Evolutionary conservation across 2,113 vertebrate genomes (phyloP), one percentile per base, ranked within the genome.

Genomic region (Stigmatopora argus): DNA sequence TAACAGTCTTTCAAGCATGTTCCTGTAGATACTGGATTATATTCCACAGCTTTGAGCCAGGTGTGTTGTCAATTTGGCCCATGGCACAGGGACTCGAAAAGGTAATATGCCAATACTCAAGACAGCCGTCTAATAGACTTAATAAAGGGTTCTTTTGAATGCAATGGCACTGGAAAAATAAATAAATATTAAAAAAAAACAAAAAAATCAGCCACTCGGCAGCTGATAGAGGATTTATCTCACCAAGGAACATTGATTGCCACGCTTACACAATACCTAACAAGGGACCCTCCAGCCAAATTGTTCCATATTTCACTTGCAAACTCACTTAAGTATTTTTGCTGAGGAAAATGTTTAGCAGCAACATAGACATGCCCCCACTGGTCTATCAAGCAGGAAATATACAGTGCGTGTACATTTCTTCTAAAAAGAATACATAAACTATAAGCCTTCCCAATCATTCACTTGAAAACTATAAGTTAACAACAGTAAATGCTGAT

Each of bases 41-140:
- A 64, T 66, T 68, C 77, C 65, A 65, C 62, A 59, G 53, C 49
- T 67, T 60, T 58, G 77, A 56, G 3, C 74, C 74, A 78, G 56
- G 67, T 72, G 71, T 62, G 56, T 69, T 63, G 63, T 83, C 81
- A 84, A 85, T 87, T 76, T 31, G 76, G 74, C 78, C 68, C 69
- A 72, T 81, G 60, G 65, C 10, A 55, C 83, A 70, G 69, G 73
- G 70, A 75, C 80, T 82, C 70, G 82, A 75, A 86, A 61, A 89
- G 86, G 83, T 87, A 83, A 72, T 83, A 66, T 83, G 85, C 83
- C 86, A 89, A 89, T 86, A 87, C 80, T 83, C 74, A 85, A 85
- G 85, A 89, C 87, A 88, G 89, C 85, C 83, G 60, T 81, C 77
- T 89, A 90, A 90, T 78, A 75, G 66, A 78, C 86, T 90, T 90